A percentile compares a stretch with the other conserved stretches of the same genome.
These are phyloP conservation scores for Bothrops jararaca DNA, from an alignment of 2,113 vertebrate genomes.

Conservation along the genomic window DNA sequence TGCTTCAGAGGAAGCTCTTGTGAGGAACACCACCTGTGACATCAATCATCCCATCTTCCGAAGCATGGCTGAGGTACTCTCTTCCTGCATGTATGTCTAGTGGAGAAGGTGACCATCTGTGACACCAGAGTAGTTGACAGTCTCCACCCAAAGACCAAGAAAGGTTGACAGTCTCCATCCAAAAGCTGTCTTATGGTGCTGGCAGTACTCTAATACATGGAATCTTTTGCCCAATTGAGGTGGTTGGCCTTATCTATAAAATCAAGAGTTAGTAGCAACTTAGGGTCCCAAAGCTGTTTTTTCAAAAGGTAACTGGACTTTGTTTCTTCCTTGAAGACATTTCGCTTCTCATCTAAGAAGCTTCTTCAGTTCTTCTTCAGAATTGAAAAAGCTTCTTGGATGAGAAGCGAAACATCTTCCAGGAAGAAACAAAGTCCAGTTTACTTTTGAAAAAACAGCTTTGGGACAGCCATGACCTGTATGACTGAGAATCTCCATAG, in stretches of 20 bases:
- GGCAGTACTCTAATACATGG: neutral
- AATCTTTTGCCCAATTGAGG: neutral
- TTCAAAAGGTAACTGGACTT: neutral
- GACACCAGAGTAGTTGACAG: neutral
- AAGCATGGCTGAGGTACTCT: constrained; percentile 56
- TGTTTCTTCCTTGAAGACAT: neutral
- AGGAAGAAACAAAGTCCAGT: neutral
- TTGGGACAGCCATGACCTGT: neutral
- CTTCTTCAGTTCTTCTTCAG: neutral
- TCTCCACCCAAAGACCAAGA: neutral
- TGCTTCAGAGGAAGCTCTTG: constrained; percentile 39
- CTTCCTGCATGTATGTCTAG: neutral
- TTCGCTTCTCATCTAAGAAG: neutral
- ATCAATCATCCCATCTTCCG: constrained; percentile 78
- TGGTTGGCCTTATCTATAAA: neutral
- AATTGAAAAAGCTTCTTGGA: neutral
- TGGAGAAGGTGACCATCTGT: neutral
- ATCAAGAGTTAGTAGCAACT: neutral
- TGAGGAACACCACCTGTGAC: constrained; percentile 63
- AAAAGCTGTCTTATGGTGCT: neutral
- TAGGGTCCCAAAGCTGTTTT: neutral
- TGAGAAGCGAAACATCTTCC: neutral
- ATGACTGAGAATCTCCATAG: neutral
- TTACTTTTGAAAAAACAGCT: neutral
- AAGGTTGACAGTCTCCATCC: neutral